phyloP scores from a whole-genome alignment of 2,797 vertebrate genomes.

The Microctenopoma steveboyesi region DNA sequence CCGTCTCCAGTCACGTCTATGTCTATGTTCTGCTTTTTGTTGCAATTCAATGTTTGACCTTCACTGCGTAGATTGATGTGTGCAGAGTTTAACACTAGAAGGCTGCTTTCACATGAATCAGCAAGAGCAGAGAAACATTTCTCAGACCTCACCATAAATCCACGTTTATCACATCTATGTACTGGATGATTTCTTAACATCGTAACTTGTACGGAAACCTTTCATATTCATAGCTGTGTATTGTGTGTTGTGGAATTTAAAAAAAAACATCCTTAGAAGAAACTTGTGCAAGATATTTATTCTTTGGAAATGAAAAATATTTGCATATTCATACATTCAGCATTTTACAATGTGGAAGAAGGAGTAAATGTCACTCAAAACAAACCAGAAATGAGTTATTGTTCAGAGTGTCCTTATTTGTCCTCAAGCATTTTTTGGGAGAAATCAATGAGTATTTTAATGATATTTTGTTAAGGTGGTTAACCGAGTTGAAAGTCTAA shows the following conservation, averaged over 20 bases:
- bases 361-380: background rate
- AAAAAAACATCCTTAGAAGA: conserved; percentile 2
- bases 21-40: background rate
- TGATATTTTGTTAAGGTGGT: background rate
- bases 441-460: no score
- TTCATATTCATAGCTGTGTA: background rate
- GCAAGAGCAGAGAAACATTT: background rate
- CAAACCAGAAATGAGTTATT: background rate
- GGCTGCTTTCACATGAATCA: conserved; percentile 5
- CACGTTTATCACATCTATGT: background rate
- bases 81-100: conserved; percentile 6
- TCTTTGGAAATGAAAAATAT: conserved; percentile 1
- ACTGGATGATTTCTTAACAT: background rate
- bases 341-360: background rate
- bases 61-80: background rate
- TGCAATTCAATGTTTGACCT: conserved; percentile 9
- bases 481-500: background rate
- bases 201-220: background rate
- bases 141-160: conserved; percentile 6
- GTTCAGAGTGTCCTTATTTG: no score
- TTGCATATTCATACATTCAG: conserved; percentile 20
- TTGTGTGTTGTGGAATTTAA: conserved; percentile 1
- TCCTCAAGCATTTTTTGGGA: background rate
- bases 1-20: background rate
- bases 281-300: conserved; percentile 2